These are phyloP conservation scores for Sebastes umbrosus DNA, from an alignment of 2,797 vertebrate genomes.

Conservation along the genomic window DNA sequence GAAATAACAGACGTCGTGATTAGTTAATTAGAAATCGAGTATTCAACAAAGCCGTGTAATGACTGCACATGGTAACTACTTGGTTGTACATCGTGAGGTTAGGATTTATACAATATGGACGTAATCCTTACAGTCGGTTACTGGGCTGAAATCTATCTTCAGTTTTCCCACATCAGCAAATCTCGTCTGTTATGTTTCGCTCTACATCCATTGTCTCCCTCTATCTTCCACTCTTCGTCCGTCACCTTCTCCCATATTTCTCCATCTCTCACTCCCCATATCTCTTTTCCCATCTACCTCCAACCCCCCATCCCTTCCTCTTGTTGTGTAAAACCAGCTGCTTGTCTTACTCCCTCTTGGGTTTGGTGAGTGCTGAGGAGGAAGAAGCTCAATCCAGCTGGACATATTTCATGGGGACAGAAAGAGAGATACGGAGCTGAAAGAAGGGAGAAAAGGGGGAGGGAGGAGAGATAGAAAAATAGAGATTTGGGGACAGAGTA, in stretches of 20 bases:
- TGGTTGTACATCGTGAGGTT: not conserved
- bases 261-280: slow-evolving; percentile 29
- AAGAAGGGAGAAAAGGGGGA: not conserved
- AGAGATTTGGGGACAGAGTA: slow-evolving; percentile 21
- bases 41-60: no score
- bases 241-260: slow-evolving; percentile 39
- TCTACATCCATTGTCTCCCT: not conserved
- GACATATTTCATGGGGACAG: slow-evolving; percentile 67
- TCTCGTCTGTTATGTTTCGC: not conserved
- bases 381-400: slow-evolving; percentile 58
- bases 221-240: slow-evolving; percentile 13
- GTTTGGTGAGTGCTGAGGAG: slow-evolving; percentile 47
- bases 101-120: not conserved
- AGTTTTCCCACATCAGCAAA: not conserved
- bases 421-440: not conserved
- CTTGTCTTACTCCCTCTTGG: slow-evolving; percentile 48
- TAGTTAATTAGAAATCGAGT: no score
- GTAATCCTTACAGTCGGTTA: not conserved
- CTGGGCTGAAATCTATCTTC: not conserved
- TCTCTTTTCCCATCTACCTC: slow-evolving; percentile 20
- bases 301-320: slow-evolving; percentile 10
- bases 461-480: not conserved
- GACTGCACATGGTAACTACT: not conserved
- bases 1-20: no score
- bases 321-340: slow-evolving; percentile 61